Evolutionary conservation across 2,888 invertebrate genomes (phyloP), one percentile per base, ranked within the genome.

Genomic region (Rhingia rostrata): DNA sequence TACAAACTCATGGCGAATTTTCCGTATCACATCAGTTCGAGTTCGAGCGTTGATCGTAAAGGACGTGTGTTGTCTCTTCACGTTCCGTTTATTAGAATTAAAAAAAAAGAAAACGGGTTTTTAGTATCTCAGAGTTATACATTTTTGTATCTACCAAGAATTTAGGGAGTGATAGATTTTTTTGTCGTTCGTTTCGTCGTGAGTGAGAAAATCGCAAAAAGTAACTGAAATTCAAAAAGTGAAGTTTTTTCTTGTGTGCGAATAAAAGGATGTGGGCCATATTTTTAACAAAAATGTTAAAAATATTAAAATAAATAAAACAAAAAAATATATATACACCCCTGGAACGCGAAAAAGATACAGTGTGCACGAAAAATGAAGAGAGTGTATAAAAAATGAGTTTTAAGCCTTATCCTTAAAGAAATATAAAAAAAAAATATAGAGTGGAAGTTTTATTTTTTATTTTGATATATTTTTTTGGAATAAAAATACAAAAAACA

Each of bases 21-120:
- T 80, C 70, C 80, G 66, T 70, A 80, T 88, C 86, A 87, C 88
- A 88, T 89, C 90, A 91, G 91, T 91, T 90, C 90, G 90, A 91
- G 91, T 91, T 89, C 90, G 89, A 90, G 90, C 88, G 89, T 89
- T 90, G 88, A 88, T 88, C 88, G 88, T 88, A 87, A 87, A 88
- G 89, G 90, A 91, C 89, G 91, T 90, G 89, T 89, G 86, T 75
- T 79, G 64, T 79, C 79, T 70, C 63, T 63, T 88, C 89, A 87
- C 89, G 91, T 88, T 87, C 88, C 87, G 88, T 86, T 87, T 82
- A 86, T 64, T 53, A 54, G 60, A 58, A 73, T 56, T 58, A 54
- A 72, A 81, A 47, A 69, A 67, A 63, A 56, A 72, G 79, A 86
- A 56, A 88, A 88, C 87, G 87, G 88, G 88, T 87, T 87, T 22